A percentile compares a stretch with the other conserved stretches of the same genome.
phyloP scores from a whole-genome alignment of 2,888 invertebrate species.

The Rhagium mordax region DNA sequence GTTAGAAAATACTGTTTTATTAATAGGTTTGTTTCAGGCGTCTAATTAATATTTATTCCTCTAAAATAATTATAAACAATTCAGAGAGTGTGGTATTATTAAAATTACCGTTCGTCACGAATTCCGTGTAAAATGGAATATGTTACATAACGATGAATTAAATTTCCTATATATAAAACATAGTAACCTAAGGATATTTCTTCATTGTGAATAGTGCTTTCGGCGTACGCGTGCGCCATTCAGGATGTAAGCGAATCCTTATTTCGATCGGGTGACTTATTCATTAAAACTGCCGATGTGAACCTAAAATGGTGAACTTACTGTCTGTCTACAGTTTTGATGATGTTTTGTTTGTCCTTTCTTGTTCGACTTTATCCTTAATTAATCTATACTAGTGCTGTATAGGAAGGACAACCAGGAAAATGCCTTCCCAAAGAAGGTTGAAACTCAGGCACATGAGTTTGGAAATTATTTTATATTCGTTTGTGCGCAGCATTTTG shows the following conservation, averaged over 20 bases:
- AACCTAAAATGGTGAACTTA: slow-evolving; percentile 11
- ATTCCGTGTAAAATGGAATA: not conserved
- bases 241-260: slow-evolving; percentile 55
- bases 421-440: too few relatives aligned
- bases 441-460: too few relatives aligned
- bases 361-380: not conserved
- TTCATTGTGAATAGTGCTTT: slow-evolving; percentile 57
- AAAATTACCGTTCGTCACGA: slow-evolving; percentile 21
- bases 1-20: slow-evolving; percentile 15
- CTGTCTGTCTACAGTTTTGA: not conserved
- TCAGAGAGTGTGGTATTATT: slow-evolving; percentile 1
- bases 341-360: not conserved
- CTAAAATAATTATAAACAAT: slow-evolving; percentile 12
- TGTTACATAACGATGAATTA: slow-evolving; percentile 14
- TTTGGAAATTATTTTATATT: too few relatives aligned
- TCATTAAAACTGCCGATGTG: slow-evolving; percentile 18
- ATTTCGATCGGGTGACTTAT: slow-evolving; percentile 60
- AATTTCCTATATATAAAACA: slow-evolving; percentile 12
- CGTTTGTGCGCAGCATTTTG: too few relatives aligned
- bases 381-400: not conserved
- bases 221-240: slow-evolving; percentile 55
- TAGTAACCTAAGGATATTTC: slow-evolving; percentile 1
- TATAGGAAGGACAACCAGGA: too few relatives aligned
- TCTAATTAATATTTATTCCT: slow-evolving; percentile 16
- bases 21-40: slow-evolving; percentile 12